phyloP scores from a whole-genome alignment of 2,888 invertebrate genomes.

The Apotomis capreana region DNA sequence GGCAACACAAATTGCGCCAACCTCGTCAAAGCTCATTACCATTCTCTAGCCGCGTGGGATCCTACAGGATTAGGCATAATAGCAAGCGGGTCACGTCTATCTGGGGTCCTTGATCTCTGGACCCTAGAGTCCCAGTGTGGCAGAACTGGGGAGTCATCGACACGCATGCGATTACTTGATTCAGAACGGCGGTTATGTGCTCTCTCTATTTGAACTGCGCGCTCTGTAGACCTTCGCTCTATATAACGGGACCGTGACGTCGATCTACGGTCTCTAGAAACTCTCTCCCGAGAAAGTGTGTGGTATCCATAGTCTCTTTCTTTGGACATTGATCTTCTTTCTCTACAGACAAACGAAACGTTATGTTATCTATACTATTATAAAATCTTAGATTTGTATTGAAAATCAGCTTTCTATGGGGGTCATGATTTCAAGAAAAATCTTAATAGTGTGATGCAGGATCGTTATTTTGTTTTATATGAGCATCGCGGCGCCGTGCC shows the following conservation, averaged over 20 bases:
- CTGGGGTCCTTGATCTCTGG: conserved; percentile 6
- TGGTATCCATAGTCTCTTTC: not conserved
- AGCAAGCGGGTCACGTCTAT: not conserved
- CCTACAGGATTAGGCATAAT: conserved; percentile 13
- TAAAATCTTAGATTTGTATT: too few species aligned
- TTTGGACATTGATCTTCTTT: not conserved
- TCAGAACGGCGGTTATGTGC: not conserved
- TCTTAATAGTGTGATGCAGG: too few species aligned
- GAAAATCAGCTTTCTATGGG: too few species aligned
- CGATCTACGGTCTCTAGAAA: not conserved
- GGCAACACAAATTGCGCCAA: too few species aligned
- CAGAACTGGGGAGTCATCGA: too few species aligned
- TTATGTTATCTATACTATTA: too few species aligned
- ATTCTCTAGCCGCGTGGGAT: too few species aligned
- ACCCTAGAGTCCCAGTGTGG: not conserved
- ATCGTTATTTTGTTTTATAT: too few species aligned
- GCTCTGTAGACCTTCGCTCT: not conserved
- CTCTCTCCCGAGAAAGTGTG: not conserved
- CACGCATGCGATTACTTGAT: not conserved
- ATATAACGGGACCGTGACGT: not conserved
- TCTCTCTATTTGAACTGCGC: too few species aligned
- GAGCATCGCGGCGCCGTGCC: too few species aligned
- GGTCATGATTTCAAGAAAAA: too few species aligned
- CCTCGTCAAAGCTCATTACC: too few species aligned
- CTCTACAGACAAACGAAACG: not conserved